Base-by-base conservation (phyloP, 2,113 vertebrate species). In the Psammodynastes pulverulentus region DNA sequence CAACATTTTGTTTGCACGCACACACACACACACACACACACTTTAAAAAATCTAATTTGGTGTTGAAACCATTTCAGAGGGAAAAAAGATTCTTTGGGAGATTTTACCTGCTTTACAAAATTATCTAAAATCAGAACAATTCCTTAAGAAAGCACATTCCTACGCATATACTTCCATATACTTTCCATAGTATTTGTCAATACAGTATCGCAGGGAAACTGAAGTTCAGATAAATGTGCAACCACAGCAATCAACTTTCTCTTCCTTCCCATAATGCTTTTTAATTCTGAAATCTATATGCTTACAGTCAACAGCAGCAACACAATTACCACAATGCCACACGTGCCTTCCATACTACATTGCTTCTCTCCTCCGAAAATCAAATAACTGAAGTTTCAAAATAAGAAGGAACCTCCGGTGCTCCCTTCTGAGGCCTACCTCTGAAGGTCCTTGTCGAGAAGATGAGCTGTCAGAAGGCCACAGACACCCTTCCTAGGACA, bases 381-480 rank as follows among this genome's bases (percentile, higher is more conserved):
- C 9, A 86, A 34, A 26, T 3, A 23, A 7, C 6, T 91, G 3
- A 95, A 93, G 17, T n/a, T 2, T 53, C n/a, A 52, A 90, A 94
- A 48, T 93, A 93, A 93, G 85, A 19, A 48, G 1, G 43, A 92
- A 51, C 17, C 34, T 3, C n/a, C 34, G 17, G 3, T 43, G 72
- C 17, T 79, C 72, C 72, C 19, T 58, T 21, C 34, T 21, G 17
- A 43, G 46, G 87, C 95, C 93, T 97, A 98, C 98, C 98, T 98
- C 98, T 90, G 98, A 97, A 95, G 97, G 93, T 94, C 96, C 97
- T 86, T 98, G 98, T 90, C 96, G 97, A 0, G 97, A 96, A 90
- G 97, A 95, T 1, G 97, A 96, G 94, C 95, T 98, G 90, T 98
- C 97, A 93, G 98, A 97, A 95, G 98, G 98, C 98, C 98, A 98